Percentiles rank a stretch among this genome's conserved stretches.
Evolutionary conservation across 23 tunicate species (phyloP).

Genomic region (Styela clava): DNA sequence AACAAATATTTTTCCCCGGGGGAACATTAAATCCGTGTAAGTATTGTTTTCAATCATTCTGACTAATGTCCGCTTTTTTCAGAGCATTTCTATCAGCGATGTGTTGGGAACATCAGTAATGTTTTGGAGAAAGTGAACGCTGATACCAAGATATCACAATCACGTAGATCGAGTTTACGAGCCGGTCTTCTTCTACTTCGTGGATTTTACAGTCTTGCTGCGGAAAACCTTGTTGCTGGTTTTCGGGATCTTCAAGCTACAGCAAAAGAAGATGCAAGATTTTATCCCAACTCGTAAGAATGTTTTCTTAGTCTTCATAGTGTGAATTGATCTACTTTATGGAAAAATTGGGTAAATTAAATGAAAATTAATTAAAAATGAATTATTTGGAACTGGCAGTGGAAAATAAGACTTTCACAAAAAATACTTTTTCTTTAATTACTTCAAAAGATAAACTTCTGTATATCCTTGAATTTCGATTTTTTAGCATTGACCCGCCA

Average conservation of each 20-base stretch:
- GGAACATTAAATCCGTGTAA: too few species aligned
- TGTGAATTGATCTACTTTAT: too few species aligned
- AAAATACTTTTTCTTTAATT: too few species aligned
- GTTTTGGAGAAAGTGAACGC: background rate
- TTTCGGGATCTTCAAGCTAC: slow-evolving; percentile 66
- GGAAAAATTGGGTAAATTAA: too few species aligned
- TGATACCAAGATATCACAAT: slow-evolving; percentile 1
- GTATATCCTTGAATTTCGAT: too few species aligned
- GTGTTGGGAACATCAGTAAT: slow-evolving; percentile 31
- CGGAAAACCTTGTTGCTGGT: slow-evolving; percentile 28
- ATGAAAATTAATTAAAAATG: too few species aligned
- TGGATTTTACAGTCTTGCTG: slow-evolving; percentile 47
- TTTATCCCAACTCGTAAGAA: slow-evolving; percentile 54
- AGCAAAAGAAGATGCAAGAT: slow-evolving; percentile 61
- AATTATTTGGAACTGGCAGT: too few species aligned
- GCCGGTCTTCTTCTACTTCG: slow-evolving; percentile 61
- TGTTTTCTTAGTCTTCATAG: too few species aligned
- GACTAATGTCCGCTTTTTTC: background rate
- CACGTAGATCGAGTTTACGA: background rate
- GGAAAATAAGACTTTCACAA: too few species aligned
- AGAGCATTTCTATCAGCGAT: slow-evolving; percentile 68
- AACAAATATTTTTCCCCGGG: too few species aligned
- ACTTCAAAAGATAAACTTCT: too few species aligned
- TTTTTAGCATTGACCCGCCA: too few species aligned
- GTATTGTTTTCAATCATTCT: background rate